Conservation (phyloP, 2,797 vertebrate genomes). For the Alca torda region DNA sequence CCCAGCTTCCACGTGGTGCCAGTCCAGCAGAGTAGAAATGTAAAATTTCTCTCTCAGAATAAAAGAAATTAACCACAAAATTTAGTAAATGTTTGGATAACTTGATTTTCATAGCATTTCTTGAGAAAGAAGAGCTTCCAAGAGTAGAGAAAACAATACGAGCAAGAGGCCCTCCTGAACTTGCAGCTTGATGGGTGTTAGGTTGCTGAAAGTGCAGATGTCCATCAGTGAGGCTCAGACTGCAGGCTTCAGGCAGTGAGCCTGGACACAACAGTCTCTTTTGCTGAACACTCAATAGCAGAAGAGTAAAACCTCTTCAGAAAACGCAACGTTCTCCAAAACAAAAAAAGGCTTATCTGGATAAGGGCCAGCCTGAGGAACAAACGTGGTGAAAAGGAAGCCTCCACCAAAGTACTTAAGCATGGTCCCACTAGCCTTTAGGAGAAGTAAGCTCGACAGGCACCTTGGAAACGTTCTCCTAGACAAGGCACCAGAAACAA, state of each 20-base stretch:
- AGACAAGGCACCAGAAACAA: background rate
- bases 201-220: background rate
- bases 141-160: background rate
- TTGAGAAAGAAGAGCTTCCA: background rate
- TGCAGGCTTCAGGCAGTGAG: background rate
- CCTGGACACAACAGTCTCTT: background rate
- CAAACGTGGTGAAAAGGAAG: background rate
- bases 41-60: background rate
- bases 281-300: background rate
- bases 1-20: background rate
- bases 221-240: background rate
- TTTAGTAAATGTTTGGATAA: background rate
- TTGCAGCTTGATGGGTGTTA: rapidly evolving
- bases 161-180: background rate
- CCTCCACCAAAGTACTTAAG: background rate
- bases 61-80: background rate
- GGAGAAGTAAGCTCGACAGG: background rate
- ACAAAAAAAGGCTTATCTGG: background rate
- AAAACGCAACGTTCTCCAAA: background rate
- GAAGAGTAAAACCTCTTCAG: background rate
- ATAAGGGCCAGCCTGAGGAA: background rate
- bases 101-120: background rate
- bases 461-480: background rate
- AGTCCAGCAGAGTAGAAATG: background rate
- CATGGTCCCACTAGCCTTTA: background rate